Base-by-base conservation (phyloP, 2,888 invertebrate species). In the Cynaeus angustus region DNA sequence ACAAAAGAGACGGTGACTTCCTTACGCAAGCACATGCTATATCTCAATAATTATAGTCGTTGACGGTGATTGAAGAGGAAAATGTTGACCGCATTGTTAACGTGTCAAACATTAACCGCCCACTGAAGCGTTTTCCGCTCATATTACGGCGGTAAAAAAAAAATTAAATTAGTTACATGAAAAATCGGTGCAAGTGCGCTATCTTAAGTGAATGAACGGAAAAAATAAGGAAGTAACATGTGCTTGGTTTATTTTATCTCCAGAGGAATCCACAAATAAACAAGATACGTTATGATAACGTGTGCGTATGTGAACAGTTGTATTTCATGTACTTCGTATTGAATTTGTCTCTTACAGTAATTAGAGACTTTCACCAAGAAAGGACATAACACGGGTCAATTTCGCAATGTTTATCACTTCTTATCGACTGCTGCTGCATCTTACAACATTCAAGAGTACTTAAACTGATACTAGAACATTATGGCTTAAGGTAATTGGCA, bases 361-460 rank as follows among this genome's bases (percentile, higher is more conserved):
- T 69, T 69, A 65, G 59, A 58, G 58, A 69, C 69, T 69, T 69
- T 69, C 69, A 69, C 69, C 53, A 33, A 26, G 59, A 30, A 67
- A 52, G 58, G 66, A 66, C 58, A 46, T 61, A 50, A 37, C 21
- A 58, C 38, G 37, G 50, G 61, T 21, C 53, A 66, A 56, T 67
- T 67, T 67, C 66, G 66, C 38, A 58, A 67, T 59, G 66, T 66
- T 59, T 53, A 37, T 53, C 53, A 53, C 33, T 45, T 58, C 14
- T 30, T 41, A 41, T 33, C 21, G 8, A 45, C 28, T 12, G 33
- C 9, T 48, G 37, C 28, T 7, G 16, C 55, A 55, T 56, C 56
- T 53, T 43, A 56, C 56, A 53, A 53, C 9, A 14, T 53, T 2
- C 3, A n/a, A n/a, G n/a, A n/a, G n/a, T n/a, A n/a, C n/a, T n/a